A percentile compares a stretch with the other conserved stretches of the same genome.
These are phyloP conservation scores for Eudyptes chrysolophus DNA, from an alignment of 2,113 vertebrate genomes.

Conservation along the genomic window DNA sequence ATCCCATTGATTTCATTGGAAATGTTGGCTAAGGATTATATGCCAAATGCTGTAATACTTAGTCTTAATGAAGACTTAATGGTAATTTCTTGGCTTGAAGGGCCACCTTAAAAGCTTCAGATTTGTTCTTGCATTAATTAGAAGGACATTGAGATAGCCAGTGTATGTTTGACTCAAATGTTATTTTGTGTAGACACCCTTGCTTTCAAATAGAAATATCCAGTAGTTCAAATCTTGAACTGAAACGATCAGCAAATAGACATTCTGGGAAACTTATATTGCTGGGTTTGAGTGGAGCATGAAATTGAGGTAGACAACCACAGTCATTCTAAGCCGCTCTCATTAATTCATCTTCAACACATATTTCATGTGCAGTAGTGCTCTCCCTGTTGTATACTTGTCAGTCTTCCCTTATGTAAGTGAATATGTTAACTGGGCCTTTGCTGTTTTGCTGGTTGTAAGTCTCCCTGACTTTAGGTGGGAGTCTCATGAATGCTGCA, in stretches of 20 bases:
- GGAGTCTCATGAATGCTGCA: not conserved
- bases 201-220: not conserved
- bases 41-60: not conserved
- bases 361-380: not conserved
- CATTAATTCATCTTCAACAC: not conserved
- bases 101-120: not conserved
- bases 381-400: not conserved
- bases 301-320: not conserved
- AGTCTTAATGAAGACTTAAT: not conserved
- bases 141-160: not conserved
- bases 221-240: not conserved
- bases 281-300: not conserved
- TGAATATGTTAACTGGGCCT: not conserved
- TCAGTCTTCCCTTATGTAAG: not conserved
- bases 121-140: not conserved
- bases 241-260: not conserved
- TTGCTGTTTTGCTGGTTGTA: not conserved
- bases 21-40: not conserved
- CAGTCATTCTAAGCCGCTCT: not conserved
- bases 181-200: not conserved
- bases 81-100: not conserved
- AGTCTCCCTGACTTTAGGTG: not conserved
- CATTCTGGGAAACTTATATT: not conserved
- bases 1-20: not conserved
- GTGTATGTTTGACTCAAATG: not conserved